Evolutionary conservation across 2,888 invertebrate genomes (phyloP).

Genomic region (Stenotaenia linearis): DNA sequence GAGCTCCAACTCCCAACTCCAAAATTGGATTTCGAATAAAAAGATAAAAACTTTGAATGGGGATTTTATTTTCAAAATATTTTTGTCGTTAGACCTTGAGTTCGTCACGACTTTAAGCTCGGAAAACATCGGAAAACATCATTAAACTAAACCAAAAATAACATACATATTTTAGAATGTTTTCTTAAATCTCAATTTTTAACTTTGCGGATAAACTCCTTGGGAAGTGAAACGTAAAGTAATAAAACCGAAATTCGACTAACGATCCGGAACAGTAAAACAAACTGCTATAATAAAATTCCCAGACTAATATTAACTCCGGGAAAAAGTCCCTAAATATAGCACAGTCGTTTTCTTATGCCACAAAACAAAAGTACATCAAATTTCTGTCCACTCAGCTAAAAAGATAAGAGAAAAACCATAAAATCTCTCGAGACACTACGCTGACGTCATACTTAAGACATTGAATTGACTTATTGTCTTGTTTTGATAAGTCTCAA

Average conservation of each 20-base stretch:
- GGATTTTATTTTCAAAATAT: no score
- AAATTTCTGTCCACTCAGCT: background rate
- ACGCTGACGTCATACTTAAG: background rate
- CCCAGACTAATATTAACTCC: background rate
- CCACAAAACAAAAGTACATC: background rate
- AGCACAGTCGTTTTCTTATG: background rate
- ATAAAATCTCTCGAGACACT: constrained; percentile 1
- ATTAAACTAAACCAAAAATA: no score
- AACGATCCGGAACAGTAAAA: background rate
- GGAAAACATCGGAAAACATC: no score
- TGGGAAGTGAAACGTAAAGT: no score
- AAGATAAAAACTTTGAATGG: no score
- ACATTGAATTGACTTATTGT: constrained; percentile 2
- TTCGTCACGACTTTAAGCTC: no score
- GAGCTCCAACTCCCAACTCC: no score
- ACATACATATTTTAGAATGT: no score
- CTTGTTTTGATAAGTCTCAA: constrained; percentile 9
- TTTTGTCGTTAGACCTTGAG: no score
- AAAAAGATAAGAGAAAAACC: background rate
- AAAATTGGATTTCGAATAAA: no score
- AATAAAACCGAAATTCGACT: background rate
- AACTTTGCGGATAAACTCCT: no score
- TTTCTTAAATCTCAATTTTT: no score
- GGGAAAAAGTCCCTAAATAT: background rate
- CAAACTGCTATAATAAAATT: background rate